These are phyloP conservation scores for Trachurus trachurus DNA, from an alignment of 2,797 vertebrate genomes.

Conservation along the genomic window DNA sequence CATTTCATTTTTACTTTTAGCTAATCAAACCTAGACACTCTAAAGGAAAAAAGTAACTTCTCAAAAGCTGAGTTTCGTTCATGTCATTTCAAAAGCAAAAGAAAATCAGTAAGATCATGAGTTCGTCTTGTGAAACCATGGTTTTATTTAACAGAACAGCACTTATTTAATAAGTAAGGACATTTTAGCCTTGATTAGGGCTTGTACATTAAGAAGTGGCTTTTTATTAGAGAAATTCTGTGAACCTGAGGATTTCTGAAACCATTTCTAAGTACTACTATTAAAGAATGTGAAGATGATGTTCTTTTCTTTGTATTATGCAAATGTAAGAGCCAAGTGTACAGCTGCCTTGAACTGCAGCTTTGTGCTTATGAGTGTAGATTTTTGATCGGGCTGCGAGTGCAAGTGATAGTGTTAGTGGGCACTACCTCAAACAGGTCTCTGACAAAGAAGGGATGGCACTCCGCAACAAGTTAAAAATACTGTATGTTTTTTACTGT, in stretches of 20 bases:
- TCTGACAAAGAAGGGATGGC: constrained; percentile 14
- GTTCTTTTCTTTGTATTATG: not conserved
- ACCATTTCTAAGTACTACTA: not conserved
- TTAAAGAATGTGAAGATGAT: not conserved
- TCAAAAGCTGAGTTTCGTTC: not conserved
- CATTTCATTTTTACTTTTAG: not conserved
- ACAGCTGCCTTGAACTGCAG: not conserved
- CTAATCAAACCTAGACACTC: not conserved
- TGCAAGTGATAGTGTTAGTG: constrained; percentile 11
- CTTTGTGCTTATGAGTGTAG: not conserved
- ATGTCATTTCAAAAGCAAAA: not conserved
- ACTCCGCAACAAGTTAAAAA: constrained; percentile 12
- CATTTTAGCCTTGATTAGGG: not conserved
- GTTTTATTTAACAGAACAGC: not conserved
- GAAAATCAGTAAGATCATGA: not conserved
- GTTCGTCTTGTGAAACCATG: not conserved
- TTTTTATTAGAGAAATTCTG: constrained; percentile 2
- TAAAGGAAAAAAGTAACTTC: not conserved
- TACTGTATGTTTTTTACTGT: not conserved
- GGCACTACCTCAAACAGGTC: constrained; percentile 12
- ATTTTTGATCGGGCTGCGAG: not conserved
- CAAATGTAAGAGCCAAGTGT: not conserved
- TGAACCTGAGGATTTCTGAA: constrained; percentile 10
- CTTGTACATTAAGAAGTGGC: not conserved
- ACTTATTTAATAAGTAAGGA: not conserved